A percentile compares a stretch with the other conserved stretches of the same genome.
phyloP scores from a whole-genome alignment of 2,113 vertebrate species.

The Catagonus wagneri region DNA sequence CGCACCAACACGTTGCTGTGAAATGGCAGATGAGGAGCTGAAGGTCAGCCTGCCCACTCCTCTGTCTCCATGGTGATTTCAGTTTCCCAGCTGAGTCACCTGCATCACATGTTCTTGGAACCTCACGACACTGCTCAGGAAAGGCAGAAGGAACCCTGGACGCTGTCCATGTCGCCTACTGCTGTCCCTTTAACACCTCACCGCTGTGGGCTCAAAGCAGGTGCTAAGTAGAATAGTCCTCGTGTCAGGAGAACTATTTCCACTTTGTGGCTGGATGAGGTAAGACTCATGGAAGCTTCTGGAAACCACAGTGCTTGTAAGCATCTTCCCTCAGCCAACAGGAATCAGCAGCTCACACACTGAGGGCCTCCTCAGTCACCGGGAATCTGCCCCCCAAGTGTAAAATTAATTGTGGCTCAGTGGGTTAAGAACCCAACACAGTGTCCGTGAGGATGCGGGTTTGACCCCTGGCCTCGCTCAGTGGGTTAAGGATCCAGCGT shows the following conservation, averaged over 20 bases:
- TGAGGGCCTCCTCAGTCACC: background rate
- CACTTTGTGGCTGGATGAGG: background rate
- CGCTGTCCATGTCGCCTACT: background rate
- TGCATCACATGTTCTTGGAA: background rate
- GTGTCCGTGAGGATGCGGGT: too few relatives aligned
- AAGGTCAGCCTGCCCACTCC: background rate
- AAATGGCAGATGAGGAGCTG: background rate
- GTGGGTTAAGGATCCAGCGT: too few relatives aligned
- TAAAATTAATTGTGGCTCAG: background rate
- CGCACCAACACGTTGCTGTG: background rate
- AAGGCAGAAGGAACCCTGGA: background rate
- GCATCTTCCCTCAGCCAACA: background rate
- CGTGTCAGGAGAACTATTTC: background rate
- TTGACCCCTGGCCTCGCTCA: too few relatives aligned
- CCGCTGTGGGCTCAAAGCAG: background rate
- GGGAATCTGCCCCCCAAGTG: fast-evolving
- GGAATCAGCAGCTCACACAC: background rate
- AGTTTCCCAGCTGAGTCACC: background rate
- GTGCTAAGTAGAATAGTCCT: background rate
- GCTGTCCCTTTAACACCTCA: background rate
- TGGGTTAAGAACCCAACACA: too few relatives aligned
- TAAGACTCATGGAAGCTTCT: background rate
- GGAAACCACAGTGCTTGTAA: background rate
- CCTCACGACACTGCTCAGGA: background rate
- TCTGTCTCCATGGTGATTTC: background rate